phyloP scores from a whole-genome alignment of 2,888 invertebrate genomes.

The Marasmarcha lunaedactyla region DNA sequence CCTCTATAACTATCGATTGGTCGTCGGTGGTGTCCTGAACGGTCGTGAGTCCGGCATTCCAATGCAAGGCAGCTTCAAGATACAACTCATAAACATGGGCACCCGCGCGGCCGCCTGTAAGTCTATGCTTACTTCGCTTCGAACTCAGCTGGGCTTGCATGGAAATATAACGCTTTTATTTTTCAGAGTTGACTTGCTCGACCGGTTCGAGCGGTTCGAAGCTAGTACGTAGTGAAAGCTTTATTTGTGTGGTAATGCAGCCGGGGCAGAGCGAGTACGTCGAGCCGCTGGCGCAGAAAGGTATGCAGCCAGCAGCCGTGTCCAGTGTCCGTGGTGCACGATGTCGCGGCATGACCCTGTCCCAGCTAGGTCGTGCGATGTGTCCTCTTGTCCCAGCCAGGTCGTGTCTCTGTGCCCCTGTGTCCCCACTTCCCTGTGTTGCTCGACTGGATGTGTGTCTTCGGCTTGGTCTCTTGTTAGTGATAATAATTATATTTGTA shows the following conservation, averaged over 20 bases:
- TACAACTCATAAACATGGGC: constrained; percentile 86
- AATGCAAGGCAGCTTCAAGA: constrained; percentile 78
- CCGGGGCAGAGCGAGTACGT: constrained; percentile 38
- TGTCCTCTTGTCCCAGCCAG: constrained; percentile 22
- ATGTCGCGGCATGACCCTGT: too few species aligned
- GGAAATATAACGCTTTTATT: constrained; percentile 56
- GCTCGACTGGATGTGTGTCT: constrained; percentile 15
- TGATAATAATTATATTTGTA: constrained; percentile 14
- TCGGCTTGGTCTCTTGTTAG: too few species aligned
- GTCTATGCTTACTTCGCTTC: constrained; percentile 31
- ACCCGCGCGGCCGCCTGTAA: constrained; percentile 94
- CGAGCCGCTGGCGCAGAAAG: constrained; percentile 58
- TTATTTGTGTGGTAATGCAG: constrained; percentile 60
- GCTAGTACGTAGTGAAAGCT: constrained; percentile 56
- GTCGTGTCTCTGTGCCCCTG: background rate
- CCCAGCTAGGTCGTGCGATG: constrained; percentile 26
- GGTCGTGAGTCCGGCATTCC: constrained; percentile 39
- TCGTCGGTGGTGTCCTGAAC: too few species aligned
- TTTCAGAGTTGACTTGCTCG: constrained; percentile 61
- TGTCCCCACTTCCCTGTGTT: constrained; percentile 3
- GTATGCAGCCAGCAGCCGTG: constrained; percentile 46
- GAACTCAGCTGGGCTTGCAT: constrained; percentile 37
- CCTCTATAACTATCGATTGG: constrained; percentile 38
- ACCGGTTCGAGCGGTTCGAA: constrained; percentile 32
- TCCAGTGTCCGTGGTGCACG: constrained; percentile 1